Evolutionary conservation across 2,888 invertebrate genomes (phyloP), one percentile per base, ranked within the genome.

Genomic region (Caenorhabditis macrosperma): DNA sequence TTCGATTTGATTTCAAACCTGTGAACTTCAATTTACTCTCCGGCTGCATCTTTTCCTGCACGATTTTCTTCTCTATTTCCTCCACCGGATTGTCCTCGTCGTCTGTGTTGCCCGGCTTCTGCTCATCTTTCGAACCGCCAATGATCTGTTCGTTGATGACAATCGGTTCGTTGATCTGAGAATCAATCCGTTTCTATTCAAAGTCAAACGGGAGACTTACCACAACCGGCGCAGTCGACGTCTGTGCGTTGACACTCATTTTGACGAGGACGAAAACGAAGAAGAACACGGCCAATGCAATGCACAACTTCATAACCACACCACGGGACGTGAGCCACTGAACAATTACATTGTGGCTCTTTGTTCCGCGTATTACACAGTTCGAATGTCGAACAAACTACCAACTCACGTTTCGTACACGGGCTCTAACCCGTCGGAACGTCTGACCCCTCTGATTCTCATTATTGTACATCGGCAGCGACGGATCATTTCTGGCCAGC

Each of bases 291-390:
- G 26, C 24, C 17, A 41, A 15, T 5, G 30, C n/a, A 12, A 72
- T 61, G 30, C 57, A 35, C n/a, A 64, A 12, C 17, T 74, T 74
- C 22, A 50, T 26, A 0, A 41, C 22, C 3, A 35, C 28, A 35
- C 66, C 60, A 20, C 67, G n/a, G 6, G 61, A 41, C n/a, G 52
- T n/a, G 20, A 75, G 52, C 74, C 74, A 74, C 74, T 74, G 75
- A 38, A 74, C 30, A 38, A 24, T 35, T 22, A 26, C 9, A 41
- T 54, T 55, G 17, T 24, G 12, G 28, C 7, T 50, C 50, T 28
- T 33, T 6, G 20, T 61, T 61, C 26, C 20, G n/a, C 17, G n/a
- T n/a, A 33, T 33, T 33, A 33, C 33, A 33, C 33, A 33, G 33
- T 33, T 9, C n/a, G n/a, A n/a, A 33, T 33, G 33, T 9, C 33